Base-by-base conservation (phyloP, 2,113 vertebrate genomes). In the Spermophilus dauricus region DNA sequence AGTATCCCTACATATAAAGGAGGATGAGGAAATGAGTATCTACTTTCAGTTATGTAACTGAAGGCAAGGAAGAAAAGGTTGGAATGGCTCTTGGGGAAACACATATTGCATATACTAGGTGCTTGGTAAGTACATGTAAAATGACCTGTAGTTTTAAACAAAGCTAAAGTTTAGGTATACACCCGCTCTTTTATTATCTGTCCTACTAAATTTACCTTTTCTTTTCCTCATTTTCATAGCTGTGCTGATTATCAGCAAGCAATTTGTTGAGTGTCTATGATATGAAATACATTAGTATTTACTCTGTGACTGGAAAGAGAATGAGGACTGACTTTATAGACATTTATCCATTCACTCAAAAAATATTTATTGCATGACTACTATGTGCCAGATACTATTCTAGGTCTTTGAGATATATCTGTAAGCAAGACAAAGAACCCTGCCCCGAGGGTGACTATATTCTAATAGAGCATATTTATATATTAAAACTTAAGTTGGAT, bases 121-220 rank as follows among this genome's bases (percentile, higher is more conserved):
- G 5, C 45, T 95, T 3, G 13, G 39, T 83, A 86, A 89, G 39
- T 45, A n/a, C 53, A 85, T 72, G 11, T 67, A 37, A 53, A 93
- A 30, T 65, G 42, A 93, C 88, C 48, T 8, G 22, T 67, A 87
- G 16, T 51, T 7, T 86, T 95, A 83, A 86, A n/a, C 5, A 91
- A 53, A 96, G 78, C n/a, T 76, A 92, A 88, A 69, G 6, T 86
- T 91, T 42, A 93, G 61, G 6, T 80, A 39, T 69, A 67, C 0
- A 37, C 4, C 24, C 4, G 56, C 30, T n/a, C 22, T 70, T 86
- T 89, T 34, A n/a, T 86, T 94, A 63, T 81, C 61, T 94, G 86
- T 86, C 30, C 75, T 90, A 82, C 77, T 91, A 83, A 96, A 89
- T 82, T 95, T 91, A 70, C 6, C 61, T 82, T 87, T 89, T 89